Percentiles rank a stretch among this genome's conserved stretches.
Conservation (phyloP, 2,888 invertebrate genomes). For the Onchidella celtica region DNA sequence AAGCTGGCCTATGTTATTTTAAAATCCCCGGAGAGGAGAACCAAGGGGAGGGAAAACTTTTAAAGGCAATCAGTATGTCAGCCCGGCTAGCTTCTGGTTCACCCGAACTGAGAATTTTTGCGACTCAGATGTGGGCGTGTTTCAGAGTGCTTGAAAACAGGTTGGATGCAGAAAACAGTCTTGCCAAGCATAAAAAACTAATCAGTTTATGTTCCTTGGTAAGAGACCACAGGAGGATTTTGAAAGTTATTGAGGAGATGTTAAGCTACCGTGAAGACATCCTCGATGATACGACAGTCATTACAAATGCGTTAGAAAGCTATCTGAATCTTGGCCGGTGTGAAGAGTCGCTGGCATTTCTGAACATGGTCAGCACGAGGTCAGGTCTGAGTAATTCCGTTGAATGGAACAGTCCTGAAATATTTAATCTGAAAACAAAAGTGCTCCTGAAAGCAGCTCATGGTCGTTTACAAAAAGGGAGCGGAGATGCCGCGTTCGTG, state of each 20-base stretch:
- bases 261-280: neutral
- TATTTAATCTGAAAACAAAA: neutral
- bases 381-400: neutral
- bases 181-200: no score
- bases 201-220: no score
- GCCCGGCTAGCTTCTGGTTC: neutral
- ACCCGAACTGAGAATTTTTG: neutral
- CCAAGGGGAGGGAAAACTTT: neutral
- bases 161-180: no score
- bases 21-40: neutral
- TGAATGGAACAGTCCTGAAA: neutral
- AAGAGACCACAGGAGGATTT: neutral
- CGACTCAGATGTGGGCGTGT: neutral
- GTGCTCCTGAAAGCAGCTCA: neutral
- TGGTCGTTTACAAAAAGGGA: neutral
- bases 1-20: constrained; percentile 2
- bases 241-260: neutral
- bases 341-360: constrained; percentile 6
- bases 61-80: constrained; percentile 5
- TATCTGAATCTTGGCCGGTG: neutral
- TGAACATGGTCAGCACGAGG: neutral
- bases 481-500: neutral
- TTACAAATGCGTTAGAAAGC: neutral
- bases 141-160: neutral
- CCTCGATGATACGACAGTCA: neutral